These are phyloP conservation scores for Meta bourneti DNA, from an alignment of 2,888 invertebrate genomes.

Conservation along the genomic window DNA sequence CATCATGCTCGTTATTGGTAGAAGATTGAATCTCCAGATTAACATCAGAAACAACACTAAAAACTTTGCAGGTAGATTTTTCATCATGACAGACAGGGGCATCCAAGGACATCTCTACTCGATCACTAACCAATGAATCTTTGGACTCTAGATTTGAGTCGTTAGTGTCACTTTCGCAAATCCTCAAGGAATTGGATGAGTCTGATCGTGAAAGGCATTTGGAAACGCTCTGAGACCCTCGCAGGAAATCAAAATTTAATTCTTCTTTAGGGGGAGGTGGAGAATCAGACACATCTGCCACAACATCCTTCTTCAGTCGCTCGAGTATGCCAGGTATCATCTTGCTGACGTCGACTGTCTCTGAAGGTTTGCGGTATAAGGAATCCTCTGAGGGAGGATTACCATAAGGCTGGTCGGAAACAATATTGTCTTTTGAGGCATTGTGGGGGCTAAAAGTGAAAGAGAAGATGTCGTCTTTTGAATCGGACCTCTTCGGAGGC, in stretches of 20 bases:
- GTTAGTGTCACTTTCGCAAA: slow-evolving; percentile 70
- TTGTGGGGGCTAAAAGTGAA: slow-evolving; percentile 37
- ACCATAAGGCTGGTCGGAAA: neutral
- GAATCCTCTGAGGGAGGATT: neutral
- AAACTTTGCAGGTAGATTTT: neutral
- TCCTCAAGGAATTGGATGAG: slow-evolving; percentile 64
- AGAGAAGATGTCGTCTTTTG: slow-evolving; percentile 45
- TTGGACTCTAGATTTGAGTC: slow-evolving; percentile 63
- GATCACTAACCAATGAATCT: slow-evolving; percentile 34
- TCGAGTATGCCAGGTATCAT: slow-evolving; percentile 67
- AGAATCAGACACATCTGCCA: slow-evolving; percentile 26
- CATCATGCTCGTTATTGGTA: neutral
- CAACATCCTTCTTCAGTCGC: slow-evolving; percentile 63
- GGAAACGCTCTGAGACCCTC: slow-evolving; percentile 49
- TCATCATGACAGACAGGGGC: neutral
- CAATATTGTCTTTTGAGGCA: slow-evolving; percentile 15
- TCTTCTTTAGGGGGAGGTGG: slow-evolving; percentile 63
- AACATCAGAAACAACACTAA: neutral
- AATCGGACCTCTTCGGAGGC: slow-evolving; percentile 16
- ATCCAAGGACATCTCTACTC: slow-evolving; percentile 22
- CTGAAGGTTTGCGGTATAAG: slow-evolving; percentile 38
- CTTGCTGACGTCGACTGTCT: slow-evolving; percentile 67
- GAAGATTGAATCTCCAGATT: neutral
- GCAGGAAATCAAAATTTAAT: slow-evolving; percentile 61
- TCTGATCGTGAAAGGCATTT: slow-evolving; percentile 66